A percentile compares a stretch with the other conserved stretches of the same genome.
Conservation (phyloP, 2,888 invertebrate genomes). For the Pharmacophagus antenor region DNA sequence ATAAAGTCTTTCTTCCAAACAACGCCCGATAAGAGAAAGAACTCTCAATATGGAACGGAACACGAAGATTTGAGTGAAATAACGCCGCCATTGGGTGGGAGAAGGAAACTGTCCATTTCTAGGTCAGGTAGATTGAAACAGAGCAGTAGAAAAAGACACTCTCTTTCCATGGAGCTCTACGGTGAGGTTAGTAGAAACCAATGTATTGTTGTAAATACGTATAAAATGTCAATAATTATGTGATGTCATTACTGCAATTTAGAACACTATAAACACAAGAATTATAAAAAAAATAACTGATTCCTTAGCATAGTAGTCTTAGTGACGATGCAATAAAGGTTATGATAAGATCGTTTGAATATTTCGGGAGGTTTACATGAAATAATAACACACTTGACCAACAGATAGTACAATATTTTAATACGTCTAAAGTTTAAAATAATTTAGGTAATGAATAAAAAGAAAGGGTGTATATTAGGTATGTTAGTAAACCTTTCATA, state of each 20-base stretch:
- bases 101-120: conserved; percentile 79
- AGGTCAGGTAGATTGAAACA: conserved; percentile 82
- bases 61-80: conserved; percentile 51
- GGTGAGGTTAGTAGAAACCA: conserved; percentile 60
- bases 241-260: no score
- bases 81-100: conserved; percentile 50
- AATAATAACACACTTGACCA: no score
- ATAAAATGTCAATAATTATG: no score
- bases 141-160: conserved; percentile 76
- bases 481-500: neutral
- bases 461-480: neutral
- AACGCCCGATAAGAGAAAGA: conserved; percentile 49
- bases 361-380: no score
- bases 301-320: no score
- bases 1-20: conserved; percentile 66
- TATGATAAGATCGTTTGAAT: no score
- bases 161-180: conserved; percentile 75
- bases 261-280: no score
- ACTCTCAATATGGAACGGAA: conserved; percentile 43
- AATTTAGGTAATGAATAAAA: neutral
- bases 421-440: neutral
- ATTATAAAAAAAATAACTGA: no score
- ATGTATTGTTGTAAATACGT: no score
- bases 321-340: no score
- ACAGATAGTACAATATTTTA: no score